phyloP scores from a whole-genome alignment of 2,113 vertebrate genomes.

The Silurus meridionalis region DNA sequence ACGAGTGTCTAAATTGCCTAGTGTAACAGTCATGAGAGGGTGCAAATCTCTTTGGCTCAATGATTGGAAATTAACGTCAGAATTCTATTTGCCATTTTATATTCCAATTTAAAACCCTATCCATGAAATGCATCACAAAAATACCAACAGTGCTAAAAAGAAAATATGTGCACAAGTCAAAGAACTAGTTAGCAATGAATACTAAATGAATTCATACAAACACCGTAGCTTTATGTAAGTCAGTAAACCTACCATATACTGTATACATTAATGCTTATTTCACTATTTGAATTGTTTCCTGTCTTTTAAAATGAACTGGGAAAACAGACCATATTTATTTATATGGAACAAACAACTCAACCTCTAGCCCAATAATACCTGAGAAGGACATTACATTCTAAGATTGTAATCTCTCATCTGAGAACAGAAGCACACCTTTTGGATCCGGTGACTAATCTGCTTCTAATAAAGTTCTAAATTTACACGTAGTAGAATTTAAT shows the following conservation, averaged over 20 bases:
- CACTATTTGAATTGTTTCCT: background rate
- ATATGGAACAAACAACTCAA: conserved; percentile 27
- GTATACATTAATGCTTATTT: conserved; percentile 12
- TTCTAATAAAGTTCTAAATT: conserved; percentile 53
- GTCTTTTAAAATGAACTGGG: background rate
- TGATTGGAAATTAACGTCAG: conserved; percentile 52
- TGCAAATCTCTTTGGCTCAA: conserved; percentile 51
- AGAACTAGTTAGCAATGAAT: background rate
- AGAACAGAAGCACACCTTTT: conserved; percentile 26
- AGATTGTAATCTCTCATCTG: conserved; percentile 17
- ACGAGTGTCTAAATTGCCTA: conserved; percentile 41
- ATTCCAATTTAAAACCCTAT: conserved; percentile 30
- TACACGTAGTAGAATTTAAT: conserved; percentile 53
- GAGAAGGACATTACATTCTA: conserved; percentile 24
- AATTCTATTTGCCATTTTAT: conserved; percentile 39
- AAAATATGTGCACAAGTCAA: conserved; percentile 5
- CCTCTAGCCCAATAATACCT: conserved; percentile 13
- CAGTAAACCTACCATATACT: conserved; percentile 8
- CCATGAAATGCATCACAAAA: conserved; percentile 46
- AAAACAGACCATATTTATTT: conserved; percentile 21
- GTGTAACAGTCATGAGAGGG: conserved; percentile 40
- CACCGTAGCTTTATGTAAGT: conserved; percentile 4
- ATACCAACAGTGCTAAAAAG: conserved; percentile 22
- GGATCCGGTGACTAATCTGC: conserved; percentile 43
- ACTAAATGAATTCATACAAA: background rate